These are phyloP conservation scores for Troides aeacus DNA, from an alignment of 2,888 invertebrate species.

Conservation along the genomic window DNA sequence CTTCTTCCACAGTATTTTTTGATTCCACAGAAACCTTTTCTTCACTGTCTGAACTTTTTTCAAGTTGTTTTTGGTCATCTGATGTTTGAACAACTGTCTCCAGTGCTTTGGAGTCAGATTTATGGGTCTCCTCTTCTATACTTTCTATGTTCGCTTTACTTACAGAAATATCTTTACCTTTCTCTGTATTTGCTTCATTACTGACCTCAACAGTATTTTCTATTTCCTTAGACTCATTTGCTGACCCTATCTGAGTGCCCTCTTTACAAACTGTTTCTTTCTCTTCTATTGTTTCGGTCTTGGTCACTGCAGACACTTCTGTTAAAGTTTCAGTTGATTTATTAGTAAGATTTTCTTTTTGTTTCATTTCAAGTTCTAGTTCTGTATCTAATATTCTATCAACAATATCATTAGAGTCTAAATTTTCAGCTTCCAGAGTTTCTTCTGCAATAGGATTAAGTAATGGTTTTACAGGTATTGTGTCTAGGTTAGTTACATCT, in stretches of 20 bases:
- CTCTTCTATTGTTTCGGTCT: conserved; percentile 31
- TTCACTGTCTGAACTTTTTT: conserved; percentile 29
- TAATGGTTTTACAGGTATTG: conserved; percentile 62
- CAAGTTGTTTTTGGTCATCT: conserved; percentile 19
- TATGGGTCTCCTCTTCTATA: conserved; percentile 39
- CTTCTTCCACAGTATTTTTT: conserved; percentile 35
- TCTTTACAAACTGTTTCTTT: conserved; percentile 8
- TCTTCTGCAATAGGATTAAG: conserved; percentile 65
- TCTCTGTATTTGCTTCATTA: conserved; percentile 29
- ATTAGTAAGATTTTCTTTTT: conserved; percentile 44
- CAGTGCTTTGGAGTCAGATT: conserved; percentile 27
- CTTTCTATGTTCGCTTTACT: conserved; percentile 29
- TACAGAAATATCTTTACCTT: conserved; percentile 6
- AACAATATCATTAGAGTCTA: conserved; percentile 64
- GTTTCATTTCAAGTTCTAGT: conserved; percentile 61
- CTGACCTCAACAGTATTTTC: conserved; percentile 30
- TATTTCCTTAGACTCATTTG: conserved; percentile 31
- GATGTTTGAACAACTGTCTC: conserved; percentile 19
- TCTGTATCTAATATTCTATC: conserved; percentile 68
- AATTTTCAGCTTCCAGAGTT: conserved; percentile 63
- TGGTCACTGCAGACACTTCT: conserved; percentile 41
- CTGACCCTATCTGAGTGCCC: conserved; percentile 32
- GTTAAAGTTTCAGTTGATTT: conserved; percentile 31
- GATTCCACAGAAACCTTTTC: conserved; percentile 27
- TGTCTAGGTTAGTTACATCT: conserved; percentile 68